Percentiles rank a stretch among this genome's conserved stretches.
These are phyloP conservation scores for Tachina lurida DNA, from an alignment of 2,888 invertebrate species.

Conservation along the genomic window DNA sequence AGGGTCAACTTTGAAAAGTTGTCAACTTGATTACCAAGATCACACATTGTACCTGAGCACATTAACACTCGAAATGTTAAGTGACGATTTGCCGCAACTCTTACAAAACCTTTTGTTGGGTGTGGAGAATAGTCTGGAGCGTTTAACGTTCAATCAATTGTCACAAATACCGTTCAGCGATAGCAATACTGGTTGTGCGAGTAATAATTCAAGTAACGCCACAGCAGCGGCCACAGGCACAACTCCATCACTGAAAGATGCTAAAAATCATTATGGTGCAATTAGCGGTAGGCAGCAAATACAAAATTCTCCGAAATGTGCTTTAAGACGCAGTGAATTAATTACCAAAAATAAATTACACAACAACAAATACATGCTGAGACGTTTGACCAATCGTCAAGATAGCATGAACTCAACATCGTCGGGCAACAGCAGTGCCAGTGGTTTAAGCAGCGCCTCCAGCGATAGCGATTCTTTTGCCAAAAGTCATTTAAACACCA, in stretches of 20 bases:
- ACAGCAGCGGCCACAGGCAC: conserved; percentile 4
- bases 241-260: conserved; percentile 34
- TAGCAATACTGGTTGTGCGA: conserved; percentile 48
- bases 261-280: conserved; percentile 54
- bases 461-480: conserved; percentile 69
- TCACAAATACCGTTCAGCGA: conserved; percentile 82
- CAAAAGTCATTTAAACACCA: conserved; percentile 65
- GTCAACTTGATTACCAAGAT: conserved; percentile 80
- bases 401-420: conserved; percentile 81
- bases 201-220: conserved; percentile 19
- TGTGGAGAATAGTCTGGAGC: conserved; percentile 88
- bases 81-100: conserved; percentile 85
- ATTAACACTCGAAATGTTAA: conserved; percentile 81
- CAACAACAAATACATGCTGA: conserved; percentile 82
- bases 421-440: conserved; percentile 80
- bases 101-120: conserved; percentile 87
- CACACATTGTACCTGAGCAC: conserved; percentile 77
- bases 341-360: conserved; percentile 83
- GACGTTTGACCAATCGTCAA: conserved; percentile 82
- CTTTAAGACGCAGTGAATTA: conserved; percentile 82
- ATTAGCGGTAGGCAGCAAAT: conserved; percentile 49
- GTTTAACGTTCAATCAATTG: conserved; percentile 87
- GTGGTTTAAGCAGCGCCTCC: conserved; percentile 80
- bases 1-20: conserved; percentile 77
- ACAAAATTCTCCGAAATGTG: conserved; percentile 83